Evolutionary conservation across 2,113 vertebrate species (phyloP).

Genomic region (Herpailurus yagouaroundi): DNA sequence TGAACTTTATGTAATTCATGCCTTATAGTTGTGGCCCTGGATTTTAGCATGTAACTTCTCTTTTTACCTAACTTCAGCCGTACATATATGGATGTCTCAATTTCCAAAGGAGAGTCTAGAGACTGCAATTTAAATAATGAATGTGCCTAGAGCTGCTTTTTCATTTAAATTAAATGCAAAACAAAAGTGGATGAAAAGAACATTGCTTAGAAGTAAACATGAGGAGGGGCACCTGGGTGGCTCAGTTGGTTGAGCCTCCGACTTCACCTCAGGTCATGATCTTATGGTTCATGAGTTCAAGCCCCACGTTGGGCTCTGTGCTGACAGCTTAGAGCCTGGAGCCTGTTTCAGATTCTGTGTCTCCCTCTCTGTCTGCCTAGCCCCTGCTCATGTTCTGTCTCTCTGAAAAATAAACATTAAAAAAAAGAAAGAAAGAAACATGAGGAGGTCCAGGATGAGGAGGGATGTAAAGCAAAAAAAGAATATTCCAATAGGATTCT

Average conservation of each 20-base stretch:
- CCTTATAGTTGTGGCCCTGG: neutral
- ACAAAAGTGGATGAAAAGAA: neutral
- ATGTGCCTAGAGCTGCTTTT: conserved; percentile 40
- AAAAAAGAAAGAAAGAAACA: neutral
- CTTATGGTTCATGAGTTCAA: no score
- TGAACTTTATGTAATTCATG: neutral
- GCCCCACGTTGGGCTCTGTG: no score
- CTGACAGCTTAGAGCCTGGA: no score
- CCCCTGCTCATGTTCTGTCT: no score
- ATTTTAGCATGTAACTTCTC: neutral
- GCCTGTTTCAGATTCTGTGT: no score
- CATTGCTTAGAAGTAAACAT: conserved; percentile 46
- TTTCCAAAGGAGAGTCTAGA: neutral
- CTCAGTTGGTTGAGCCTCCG: no score
- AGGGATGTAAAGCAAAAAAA: conserved; percentile 26
- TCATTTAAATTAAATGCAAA: conserved; percentile 65
- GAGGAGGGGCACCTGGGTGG: neutral
- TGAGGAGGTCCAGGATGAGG: conserved; percentile 2
- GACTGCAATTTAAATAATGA: conserved; percentile 62
- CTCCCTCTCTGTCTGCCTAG: no score
- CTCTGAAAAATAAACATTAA: no score
- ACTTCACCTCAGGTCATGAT: no score
- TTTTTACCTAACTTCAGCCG: conserved; percentile 45
- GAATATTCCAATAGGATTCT: neutral
- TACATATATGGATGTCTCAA: neutral